Base-by-base conservation (phyloP, 1,140 invertebrate genomes). In the Ridgeia piscesae region DNA sequence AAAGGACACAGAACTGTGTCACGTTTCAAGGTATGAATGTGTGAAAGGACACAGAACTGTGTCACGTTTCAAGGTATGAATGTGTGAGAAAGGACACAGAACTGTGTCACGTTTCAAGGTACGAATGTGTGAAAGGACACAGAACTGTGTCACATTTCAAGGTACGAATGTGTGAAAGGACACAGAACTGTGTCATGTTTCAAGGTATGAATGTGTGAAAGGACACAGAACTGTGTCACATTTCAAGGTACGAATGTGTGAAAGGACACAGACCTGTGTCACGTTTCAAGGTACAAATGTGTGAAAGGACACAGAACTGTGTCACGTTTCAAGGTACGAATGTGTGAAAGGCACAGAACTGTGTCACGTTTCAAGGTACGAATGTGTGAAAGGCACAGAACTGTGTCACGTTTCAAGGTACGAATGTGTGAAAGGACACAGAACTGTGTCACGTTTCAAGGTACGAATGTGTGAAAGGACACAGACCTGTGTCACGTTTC, bases 351-450 rank as follows among this genome's bases (percentile, higher is more conserved):
- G 9, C 21, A 4, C 34, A 35, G 4, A 91, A 31, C 58, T 91
- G 9, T 35, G 34, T 91, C 34, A 91, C 34, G 11, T 91, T 34
- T 91, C 17, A 91, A 91, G 89, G 89, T 35, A 42, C 21, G 89
- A 42, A 11, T 2, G n/a, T 35, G 89, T 35, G 21, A 91, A 17
- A 35, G 21, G 9, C 21, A 4, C 34, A 35, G 4, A 91, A 31
- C 58, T 91, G 9, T 35, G 34, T 91, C 34, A 91, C 34, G 11
- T 91, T 34, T 91, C 17, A 91, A 91, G 89, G 89, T 35, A 42
- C 21, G 89, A 42, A 11, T 2, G n/a, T 35, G 89, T 35, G 21
- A 91, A 17, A 35, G 21, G n/a, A 4, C 21, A 4, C 34, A 35
- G 34, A 21, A n/a, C n/a, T n/a, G n/a, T n/a, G n/a, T n/a, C n/a